Base-by-base conservation (phyloP, 2,888 invertebrate genomes). In the Tetragonisca angustula region DNA sequence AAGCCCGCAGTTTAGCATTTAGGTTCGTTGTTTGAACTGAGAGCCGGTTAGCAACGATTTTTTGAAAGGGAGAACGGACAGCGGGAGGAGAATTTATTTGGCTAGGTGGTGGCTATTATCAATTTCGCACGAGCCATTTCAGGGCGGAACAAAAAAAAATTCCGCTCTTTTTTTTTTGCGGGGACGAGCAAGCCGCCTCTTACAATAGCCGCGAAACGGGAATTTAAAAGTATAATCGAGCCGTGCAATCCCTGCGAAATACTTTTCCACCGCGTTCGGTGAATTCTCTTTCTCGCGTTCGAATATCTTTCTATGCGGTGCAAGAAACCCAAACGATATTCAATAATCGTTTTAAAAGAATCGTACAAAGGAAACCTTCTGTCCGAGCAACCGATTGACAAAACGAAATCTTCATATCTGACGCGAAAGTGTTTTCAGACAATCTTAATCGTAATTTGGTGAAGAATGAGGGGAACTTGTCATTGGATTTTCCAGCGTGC, bases 141-240 rank as follows among this genome's bases (percentile, higher is more conserved):
- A 91, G 87, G 86, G 75, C 77, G 81, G 86, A 86, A 90, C 85
- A 92, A 27, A 91, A 91, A 91, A 36, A 90, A 80, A 81, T 67
- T 62, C 27, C 61, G 76, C 56, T 82, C n/a, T 86, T 88, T 90
- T 90, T 89, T 89, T 62, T 62, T 59, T 4, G 32, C 67, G 81
- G 70, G 81, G 73, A 59, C 84, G 74, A 62, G 49, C 69, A 43
- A 67, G 64, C 32, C 83, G 79, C 86, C 89, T 88, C 86, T 87
- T 88, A 87, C 91, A 93, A 91, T 92, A 79, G 89, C 82, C 84
- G 82, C 81, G 84, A 91, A 91, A 91, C 86, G 79, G 79, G 80
- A 87, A 93, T 93, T 93, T 93, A 89, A 92, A 93, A 92, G 92
- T 93, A 92, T 93, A 93, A 93, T 93, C 76, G 83, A 74, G 52